phyloP scores from a whole-genome alignment of 2,797 vertebrate species.

The Xenentodon cancila region DNA sequence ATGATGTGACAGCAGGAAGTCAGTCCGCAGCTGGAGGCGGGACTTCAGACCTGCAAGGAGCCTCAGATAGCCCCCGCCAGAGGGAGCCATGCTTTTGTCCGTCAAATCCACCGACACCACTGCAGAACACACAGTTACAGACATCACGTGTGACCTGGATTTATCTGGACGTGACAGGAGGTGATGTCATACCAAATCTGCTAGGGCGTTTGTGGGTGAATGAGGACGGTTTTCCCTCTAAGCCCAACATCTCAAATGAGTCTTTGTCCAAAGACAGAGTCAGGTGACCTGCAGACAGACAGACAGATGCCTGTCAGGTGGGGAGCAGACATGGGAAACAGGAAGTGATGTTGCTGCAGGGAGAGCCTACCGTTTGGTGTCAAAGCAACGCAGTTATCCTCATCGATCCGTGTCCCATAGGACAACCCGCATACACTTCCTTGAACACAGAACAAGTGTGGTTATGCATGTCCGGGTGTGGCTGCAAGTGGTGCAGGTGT shows the following conservation, averaged over 20 bases:
- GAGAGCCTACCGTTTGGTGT: conserved; percentile 85
- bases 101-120: conserved; percentile 88
- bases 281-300: conserved; percentile 56
- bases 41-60: conserved; percentile 86
- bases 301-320: not conserved
- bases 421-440: conserved; percentile 87
- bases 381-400: conserved; percentile 88
- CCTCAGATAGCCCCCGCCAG: conserved; percentile 84
- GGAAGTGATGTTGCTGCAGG: conserved; percentile 7
- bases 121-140: conserved; percentile 55
- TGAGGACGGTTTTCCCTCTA: conserved; percentile 87
- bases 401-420: conserved; percentile 87
- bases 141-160: too few relatives aligned
- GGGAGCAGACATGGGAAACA: not conserved
- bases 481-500: not conserved
- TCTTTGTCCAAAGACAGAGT: conserved; percentile 85
- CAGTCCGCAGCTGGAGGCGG: conserved; percentile 84
- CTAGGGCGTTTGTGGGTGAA: conserved; percentile 84
- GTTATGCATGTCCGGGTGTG: not conserved
- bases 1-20: conserved; percentile 88
- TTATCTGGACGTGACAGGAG: not conserved
- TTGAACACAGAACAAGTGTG: conserved; percentile 50
- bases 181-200: conserved; percentile 82
- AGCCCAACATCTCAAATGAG: conserved; percentile 89
- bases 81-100: conserved; percentile 79